A percentile compares a stretch with the other conserved stretches of the same genome.
Evolutionary conservation across 2,113 vertebrate genomes (phyloP).

Genomic region (Carassius carassius): DNA sequence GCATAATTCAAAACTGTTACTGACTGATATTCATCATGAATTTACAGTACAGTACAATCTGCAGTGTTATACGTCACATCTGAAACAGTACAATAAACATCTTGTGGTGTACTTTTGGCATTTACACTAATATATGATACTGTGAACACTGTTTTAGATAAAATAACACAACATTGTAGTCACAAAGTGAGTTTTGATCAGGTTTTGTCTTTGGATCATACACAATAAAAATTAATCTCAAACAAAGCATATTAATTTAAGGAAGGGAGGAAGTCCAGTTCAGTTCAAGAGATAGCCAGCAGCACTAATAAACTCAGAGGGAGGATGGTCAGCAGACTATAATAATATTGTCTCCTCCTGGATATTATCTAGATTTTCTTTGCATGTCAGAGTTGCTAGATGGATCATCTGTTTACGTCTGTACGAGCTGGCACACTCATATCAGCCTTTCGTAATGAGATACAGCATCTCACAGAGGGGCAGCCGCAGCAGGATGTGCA

Average conservation of each 20-base stretch:
- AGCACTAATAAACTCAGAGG: conserved; percentile 33
- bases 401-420: not conserved
- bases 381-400: not conserved
- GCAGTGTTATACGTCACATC: not conserved
- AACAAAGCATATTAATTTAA: not conserved
- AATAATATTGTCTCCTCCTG: conserved; percentile 18
- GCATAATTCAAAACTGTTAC: not conserved
- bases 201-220: not conserved
- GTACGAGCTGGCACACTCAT: conserved; percentile 55
- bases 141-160: not conserved
- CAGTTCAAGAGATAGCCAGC: conserved; percentile 57
- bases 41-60: not conserved
- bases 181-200: not conserved
- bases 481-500: conserved; percentile 79
- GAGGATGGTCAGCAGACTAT: conserved; percentile 14
- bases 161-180: not conserved
- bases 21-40: not conserved
- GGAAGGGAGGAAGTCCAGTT: conserved; percentile 20
- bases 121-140: not conserved
- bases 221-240: not conserved
- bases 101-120: not conserved
- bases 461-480: conserved; percentile 82
- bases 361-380: conserved; percentile 40
- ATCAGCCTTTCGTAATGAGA: conserved; percentile 81
- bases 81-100: not conserved